Evolutionary conservation across 1,140 invertebrate species (phyloP), one percentile per base, ranked within the genome.

Genomic region (Tetramorium simillimum): DNA sequence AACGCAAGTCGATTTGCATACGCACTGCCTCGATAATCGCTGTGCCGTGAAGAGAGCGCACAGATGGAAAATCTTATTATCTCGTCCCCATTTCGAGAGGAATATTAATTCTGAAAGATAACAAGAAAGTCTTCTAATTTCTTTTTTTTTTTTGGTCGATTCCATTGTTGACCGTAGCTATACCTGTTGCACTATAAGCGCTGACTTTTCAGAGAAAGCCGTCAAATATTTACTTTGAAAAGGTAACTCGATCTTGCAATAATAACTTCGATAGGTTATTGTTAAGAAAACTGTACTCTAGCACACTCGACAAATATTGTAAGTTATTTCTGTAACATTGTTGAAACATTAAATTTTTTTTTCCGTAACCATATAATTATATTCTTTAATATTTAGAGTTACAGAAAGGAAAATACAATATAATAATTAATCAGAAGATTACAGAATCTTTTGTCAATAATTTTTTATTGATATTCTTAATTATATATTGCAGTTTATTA

Each of bases 171-270:
- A 49, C 40, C 56, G 14, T 28, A 49, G 73, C 24, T 60, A 37
- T 84, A 84, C 80, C 56, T 84, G 80, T 84, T 84, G 80, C 80
- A 49, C 80, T 75, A 60, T 58, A 60, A 58, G 60, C 18, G 53
- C 16, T 24, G 51, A 73, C 14, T 60, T 33, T 21, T 21, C 12
- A 24, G 40, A 60, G 40, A 49, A 75, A 75, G 7, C 43, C 7
- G 3, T 60, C 80, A 84, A 84, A 84, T 84, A 84, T 84, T 84
- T 73, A 46, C 49, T 69, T 72, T 56, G 53, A 84, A 28, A 7
- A 21, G 18, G 51, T 56, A 70, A 84, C 24, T 73, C 69, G 69
- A 84, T 49, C 69, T 75, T 28, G 56, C 18, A 60, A 28, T 46
- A 60, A 75, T 75, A 60, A 43, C 53, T 84, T 24, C 14, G 69